Conservation (phyloP, 2,797 vertebrate genomes). For the Cossypha heuglini region DNA sequence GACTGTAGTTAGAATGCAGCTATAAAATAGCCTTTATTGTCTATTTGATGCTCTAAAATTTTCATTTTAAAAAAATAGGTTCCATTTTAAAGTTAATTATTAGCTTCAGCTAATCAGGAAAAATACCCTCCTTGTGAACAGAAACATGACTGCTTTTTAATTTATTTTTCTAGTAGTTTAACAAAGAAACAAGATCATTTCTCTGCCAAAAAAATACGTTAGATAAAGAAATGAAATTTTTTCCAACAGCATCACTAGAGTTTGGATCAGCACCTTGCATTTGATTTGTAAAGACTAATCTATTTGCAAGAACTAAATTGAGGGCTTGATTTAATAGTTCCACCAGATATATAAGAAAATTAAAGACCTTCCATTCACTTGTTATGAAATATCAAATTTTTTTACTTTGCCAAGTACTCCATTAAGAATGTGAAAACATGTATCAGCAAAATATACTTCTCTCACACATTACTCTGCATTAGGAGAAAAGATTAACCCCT, state of each 20-base stretch:
- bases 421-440: neutral
- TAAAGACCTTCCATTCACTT: neutral
- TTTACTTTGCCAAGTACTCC: neutral
- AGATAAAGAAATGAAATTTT: neutral
- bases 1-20: neutral
- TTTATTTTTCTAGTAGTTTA: neutral
- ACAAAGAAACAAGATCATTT: neutral
- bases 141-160: neutral
- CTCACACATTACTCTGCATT: neutral
- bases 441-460: neutral
- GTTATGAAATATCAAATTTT: neutral
- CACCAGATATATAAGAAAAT: neutral
- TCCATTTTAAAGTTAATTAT: neutral
- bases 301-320: neutral
- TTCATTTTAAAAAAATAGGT: neutral
- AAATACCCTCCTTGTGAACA: neutral
- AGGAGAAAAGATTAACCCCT: neutral
- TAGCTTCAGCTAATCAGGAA: neutral
- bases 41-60: neutral
- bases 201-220: neutral
- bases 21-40: neutral
- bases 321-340: neutral
- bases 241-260: accelerated
- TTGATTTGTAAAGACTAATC: neutral
- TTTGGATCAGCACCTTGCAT: neutral